These are phyloP conservation scores for Clarias batrachus DNA, from an alignment of 2,113 vertebrate genomes.

Conservation along the genomic window DNA sequence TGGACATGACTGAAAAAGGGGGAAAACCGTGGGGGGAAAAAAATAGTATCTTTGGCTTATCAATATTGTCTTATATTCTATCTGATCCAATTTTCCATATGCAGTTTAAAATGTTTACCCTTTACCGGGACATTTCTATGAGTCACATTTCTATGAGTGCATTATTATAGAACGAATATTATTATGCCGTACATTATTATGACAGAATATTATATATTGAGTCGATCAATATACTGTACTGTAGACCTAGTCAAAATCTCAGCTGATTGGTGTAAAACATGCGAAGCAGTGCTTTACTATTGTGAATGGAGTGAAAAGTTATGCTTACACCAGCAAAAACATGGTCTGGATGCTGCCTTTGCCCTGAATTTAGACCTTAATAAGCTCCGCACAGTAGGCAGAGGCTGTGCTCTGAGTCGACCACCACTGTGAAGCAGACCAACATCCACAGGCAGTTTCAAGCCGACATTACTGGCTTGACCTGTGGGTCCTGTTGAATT, in stretches of 20 bases:
- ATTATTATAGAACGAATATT: not conserved
- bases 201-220: constrained; percentile 9
- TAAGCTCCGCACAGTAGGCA: constrained; percentile 5
- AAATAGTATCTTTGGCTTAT: not conserved
- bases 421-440: constrained; percentile 4
- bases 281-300: not conserved
- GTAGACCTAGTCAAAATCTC: not conserved
- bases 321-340: constrained; percentile 8
- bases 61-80: not conserved
- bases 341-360: not conserved
- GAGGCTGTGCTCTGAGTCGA: constrained; percentile 3
- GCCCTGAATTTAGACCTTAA: not conserved
- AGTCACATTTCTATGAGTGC: constrained; percentile 3
- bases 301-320: not conserved
- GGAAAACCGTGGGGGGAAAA: no score
- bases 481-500: constrained; percentile 73
- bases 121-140: not conserved
- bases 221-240: not conserved
- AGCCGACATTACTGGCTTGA: constrained; percentile 70
- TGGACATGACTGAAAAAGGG: no score
- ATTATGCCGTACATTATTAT: not conserved
- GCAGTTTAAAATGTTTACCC: not conserved
- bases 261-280: not conserved
- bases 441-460: constrained; percentile 59
- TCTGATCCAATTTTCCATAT: no score